A percentile compares a stretch with the other conserved stretches of the same genome.
phyloP scores from a whole-genome alignment of 2,888 invertebrate species.

The Tachina grossa region DNA sequence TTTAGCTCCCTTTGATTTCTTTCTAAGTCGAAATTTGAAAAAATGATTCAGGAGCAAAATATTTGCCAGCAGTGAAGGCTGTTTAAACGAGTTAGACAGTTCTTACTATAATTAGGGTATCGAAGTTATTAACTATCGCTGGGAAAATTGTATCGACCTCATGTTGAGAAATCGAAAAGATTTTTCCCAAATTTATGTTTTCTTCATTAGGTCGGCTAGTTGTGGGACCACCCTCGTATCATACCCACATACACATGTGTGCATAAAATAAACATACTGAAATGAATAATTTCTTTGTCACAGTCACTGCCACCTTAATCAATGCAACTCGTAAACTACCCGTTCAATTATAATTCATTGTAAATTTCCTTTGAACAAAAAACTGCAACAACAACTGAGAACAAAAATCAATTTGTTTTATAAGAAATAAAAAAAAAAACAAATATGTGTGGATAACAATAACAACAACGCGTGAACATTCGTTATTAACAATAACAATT shows the following conservation, averaged over 20 bases:
- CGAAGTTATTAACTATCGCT: too few relatives aligned
- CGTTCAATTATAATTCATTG: conserved; percentile 48
- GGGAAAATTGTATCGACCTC: too few relatives aligned
- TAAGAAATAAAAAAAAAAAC: background rate
- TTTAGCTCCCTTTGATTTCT: too few relatives aligned
- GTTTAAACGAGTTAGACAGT: too few relatives aligned
- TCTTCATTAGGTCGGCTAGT: background rate
- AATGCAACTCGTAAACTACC: conserved; percentile 45
- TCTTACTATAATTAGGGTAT: too few relatives aligned
- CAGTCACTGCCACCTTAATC: conserved; percentile 61
- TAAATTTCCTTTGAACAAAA: conserved; percentile 38
- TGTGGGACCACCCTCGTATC: too few relatives aligned
- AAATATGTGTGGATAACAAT: conserved; percentile 42
- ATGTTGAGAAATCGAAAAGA: too few relatives aligned
- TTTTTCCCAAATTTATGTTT: background rate
- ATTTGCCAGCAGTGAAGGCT: too few relatives aligned
- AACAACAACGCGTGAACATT: conserved; percentile 26
- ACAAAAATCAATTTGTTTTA: conserved; percentile 30
- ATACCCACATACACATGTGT: background rate
- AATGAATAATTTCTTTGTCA: conserved; percentile 63
- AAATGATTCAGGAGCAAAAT: too few relatives aligned
- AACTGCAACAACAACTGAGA: conserved; percentile 44
- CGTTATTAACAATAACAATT: conserved; percentile 32
- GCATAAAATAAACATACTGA: conserved; percentile 15
- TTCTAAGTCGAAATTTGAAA: too few relatives aligned